phyloP scores from a whole-genome alignment of 2,113 vertebrate species.

The Ardeotis arabs region DNA sequence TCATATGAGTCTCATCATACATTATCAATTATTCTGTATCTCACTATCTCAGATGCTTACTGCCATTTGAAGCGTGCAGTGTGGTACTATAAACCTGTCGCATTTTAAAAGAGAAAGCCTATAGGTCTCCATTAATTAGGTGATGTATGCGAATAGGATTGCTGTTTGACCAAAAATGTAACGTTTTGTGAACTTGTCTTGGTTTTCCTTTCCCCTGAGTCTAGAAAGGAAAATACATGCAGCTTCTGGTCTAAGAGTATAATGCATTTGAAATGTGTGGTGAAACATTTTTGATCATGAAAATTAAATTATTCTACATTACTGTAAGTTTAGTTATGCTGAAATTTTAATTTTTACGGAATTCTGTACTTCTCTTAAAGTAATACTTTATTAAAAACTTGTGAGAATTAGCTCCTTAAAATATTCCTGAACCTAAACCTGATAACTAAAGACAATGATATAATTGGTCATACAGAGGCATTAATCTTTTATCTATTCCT shows the following conservation, averaged over 20 bases:
- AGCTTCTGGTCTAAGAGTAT: neutral
- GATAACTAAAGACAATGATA: neutral
- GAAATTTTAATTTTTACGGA: neutral
- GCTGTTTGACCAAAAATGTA: neutral
- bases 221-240: neutral
- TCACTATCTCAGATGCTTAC: neutral
- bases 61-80: neutral
- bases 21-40: neutral
- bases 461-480: neutral
- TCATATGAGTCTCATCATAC: neutral
- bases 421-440: neutral
- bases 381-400: neutral
- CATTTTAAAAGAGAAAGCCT: neutral
- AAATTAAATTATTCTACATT: neutral
- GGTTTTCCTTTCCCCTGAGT: neutral
- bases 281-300: neutral
- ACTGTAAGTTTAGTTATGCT: neutral
- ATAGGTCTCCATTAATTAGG: neutral
- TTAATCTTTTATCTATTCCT: neutral
- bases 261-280: neutral
- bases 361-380: neutral
- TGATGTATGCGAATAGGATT: neutral
- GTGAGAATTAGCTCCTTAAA: neutral
- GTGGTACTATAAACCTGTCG: neutral
- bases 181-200: neutral